These are phyloP conservation scores for Cyclura pinguis DNA, from an alignment of 2,797 vertebrate genomes.

Conservation along the genomic window DNA sequence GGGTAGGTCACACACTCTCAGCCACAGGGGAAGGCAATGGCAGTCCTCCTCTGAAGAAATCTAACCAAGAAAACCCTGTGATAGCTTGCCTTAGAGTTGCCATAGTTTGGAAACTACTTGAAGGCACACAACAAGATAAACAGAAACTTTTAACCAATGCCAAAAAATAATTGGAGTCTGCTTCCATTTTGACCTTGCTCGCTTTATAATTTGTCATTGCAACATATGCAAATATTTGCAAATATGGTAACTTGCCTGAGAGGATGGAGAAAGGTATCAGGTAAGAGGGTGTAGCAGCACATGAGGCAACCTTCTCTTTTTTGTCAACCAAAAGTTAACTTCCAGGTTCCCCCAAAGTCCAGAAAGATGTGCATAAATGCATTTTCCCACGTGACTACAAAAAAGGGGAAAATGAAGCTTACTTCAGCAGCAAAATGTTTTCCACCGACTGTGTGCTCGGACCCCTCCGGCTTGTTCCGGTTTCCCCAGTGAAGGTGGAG, in stretches of 20 bases:
- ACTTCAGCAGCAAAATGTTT: conserved; percentile 94
- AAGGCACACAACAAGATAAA: no score
- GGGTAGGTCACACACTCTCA: no score
- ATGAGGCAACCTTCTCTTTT: neutral
- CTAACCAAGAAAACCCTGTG: no score
- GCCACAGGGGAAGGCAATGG: no score
- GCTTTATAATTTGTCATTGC: neutral
- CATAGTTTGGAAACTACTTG: no score
- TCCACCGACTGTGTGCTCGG: conserved; percentile 89
- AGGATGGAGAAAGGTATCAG: neutral
- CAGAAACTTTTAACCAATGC: no score
- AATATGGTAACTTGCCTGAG: no score
- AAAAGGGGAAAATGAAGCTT: conserved; percentile 48
- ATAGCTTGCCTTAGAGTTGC: no score
- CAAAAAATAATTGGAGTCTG: neutral
- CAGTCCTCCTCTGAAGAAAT: no score
- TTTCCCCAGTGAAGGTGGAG: conserved; percentile 97
- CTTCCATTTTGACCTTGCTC: neutral
- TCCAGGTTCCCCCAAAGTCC: neutral
- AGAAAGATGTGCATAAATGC: no score
- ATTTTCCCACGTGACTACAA: no score
- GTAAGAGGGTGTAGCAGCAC: neutral
- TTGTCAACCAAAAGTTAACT: neutral
- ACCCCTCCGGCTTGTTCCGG: conserved; percentile 81
- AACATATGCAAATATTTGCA: neutral